A percentile compares a stretch with the other conserved stretches of the same genome.
phyloP scores from a whole-genome alignment of 2,113 vertebrate genomes.

The Tragelaphus buxtoni region DNA sequence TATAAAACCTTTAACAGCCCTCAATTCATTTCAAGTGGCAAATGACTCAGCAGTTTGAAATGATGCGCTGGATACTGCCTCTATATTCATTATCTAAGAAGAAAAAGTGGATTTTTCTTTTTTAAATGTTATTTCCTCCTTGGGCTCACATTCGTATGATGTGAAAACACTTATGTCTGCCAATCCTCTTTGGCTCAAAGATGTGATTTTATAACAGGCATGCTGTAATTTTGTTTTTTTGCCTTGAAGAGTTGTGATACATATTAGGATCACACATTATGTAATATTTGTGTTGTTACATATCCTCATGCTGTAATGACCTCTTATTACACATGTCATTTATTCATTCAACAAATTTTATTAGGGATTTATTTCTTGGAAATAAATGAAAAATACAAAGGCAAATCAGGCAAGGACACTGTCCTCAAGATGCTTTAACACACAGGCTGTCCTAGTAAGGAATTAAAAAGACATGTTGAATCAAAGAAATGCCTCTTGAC shows the following conservation, averaged over 20 bases:
- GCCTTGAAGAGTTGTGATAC: background rate
- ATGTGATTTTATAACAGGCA: background rate
- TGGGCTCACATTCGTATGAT: background rate
- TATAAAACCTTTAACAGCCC: slow-evolving; percentile 85
- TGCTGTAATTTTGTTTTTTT: background rate
- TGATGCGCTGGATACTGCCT: slow-evolving; percentile 76
- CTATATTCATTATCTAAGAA: slow-evolving; percentile 72
- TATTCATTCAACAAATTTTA: background rate
- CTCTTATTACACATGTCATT: background rate
- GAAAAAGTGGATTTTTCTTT: slow-evolving; percentile 64
- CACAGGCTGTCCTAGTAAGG: background rate
- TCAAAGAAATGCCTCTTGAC: background rate
- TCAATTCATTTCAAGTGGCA: slow-evolving; percentile 85
- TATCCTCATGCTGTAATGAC: background rate
- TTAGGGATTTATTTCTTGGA: background rate
- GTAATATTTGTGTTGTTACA: background rate
- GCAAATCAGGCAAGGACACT: background rate
- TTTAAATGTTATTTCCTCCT: slow-evolving; percentile 48
- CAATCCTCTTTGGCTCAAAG: background rate
- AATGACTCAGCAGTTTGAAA: slow-evolving; percentile 83
- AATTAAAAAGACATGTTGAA: background rate
- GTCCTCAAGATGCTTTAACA: background rate
- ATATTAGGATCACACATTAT: background rate
- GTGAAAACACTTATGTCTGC: background rate
- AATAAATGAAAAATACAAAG: background rate